Base-by-base conservation (phyloP, 2,797 vertebrate species). In the Mionectes olivaceus region DNA sequence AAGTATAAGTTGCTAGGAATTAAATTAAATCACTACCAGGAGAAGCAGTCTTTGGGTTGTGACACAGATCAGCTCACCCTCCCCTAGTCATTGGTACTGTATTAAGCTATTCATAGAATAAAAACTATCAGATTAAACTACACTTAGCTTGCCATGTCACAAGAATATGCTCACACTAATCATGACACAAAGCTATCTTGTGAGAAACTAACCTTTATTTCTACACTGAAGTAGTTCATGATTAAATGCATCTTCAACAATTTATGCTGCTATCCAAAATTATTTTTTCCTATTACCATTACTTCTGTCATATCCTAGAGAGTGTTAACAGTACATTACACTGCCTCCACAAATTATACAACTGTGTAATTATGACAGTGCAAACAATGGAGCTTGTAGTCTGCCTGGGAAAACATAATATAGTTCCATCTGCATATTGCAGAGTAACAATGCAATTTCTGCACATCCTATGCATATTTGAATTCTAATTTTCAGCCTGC, bases 81-180 rank as follows among this genome's bases (percentile, higher is more conserved):
- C 55, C 21, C 39, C 77, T 76, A 69, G 76, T 49, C 83, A 91
- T 61, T 76, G 92, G 69, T 18, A 77, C 68, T 93, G 75, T 71
- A 83, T 87, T 87, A 95, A 93, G 82, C 79, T 92, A 87, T 59
- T 92, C 82, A 89, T 25, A 86, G 73, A 90, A 94, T 89, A 93
- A 85, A 93, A 94, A 83, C 87, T 87, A 92, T 41, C 84, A 91
- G 76, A 95, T 93, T 94, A 95, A 94, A 91, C 84, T 69, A 93
- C 5, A 0, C 89, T 94, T 88, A 88, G 87, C 76, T 91, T 88
- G 50, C 84, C 2, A 1, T 81, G 69, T 81, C 94, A 93, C 79
- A 83, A 61, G 91, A 95, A 89, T 59, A 89, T 73, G 79, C 55
- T 90, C 50, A 47, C 23, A 7, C 84, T 94, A 91, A 97, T 89